A percentile compares a stretch with the other conserved stretches of the same genome.
Evolutionary conservation across 1,140 invertebrate species (phyloP).

Genomic region (Drosophila busckii): DNA sequence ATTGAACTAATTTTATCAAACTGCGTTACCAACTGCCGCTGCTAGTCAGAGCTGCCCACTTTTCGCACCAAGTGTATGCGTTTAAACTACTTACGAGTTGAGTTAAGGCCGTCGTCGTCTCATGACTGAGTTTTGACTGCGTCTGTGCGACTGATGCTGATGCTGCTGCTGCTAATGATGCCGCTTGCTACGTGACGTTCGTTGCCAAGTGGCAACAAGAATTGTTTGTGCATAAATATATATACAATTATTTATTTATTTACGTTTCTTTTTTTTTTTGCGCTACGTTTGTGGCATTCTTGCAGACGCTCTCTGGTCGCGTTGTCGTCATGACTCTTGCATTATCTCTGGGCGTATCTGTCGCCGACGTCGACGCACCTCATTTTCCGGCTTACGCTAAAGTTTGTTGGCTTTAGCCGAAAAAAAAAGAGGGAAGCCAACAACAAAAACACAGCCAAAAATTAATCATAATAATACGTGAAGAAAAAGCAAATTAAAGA

Average conservation of each 20-base stretch:
- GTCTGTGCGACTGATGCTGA: slow-evolving; percentile 23
- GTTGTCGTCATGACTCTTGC: slow-evolving; percentile 35
- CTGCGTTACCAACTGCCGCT: no score
- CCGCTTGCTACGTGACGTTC: slow-evolving; percentile 70
- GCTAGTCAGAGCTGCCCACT: no score
- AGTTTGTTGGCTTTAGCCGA: slow-evolving; percentile 24
- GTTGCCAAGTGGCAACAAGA: slow-evolving; percentile 71
- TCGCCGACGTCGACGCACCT: slow-evolving; percentile 45
- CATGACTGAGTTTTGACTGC: slow-evolving; percentile 17
- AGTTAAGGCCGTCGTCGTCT: no score
- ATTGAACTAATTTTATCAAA: no score
- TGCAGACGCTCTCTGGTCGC: slow-evolving; percentile 11
- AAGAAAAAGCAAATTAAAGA: slow-evolving; percentile 17
- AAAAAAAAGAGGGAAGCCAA: slow-evolving; percentile 4
- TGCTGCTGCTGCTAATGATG: slow-evolving; percentile 75
- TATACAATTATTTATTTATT: slow-evolving; percentile 16
- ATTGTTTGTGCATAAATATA: slow-evolving; percentile 52
- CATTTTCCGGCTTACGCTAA: slow-evolving; percentile 64
- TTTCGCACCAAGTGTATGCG: no score
- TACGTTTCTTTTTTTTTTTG: slow-evolving; percentile 15
- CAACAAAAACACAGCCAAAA: neutral
- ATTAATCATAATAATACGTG: neutral
- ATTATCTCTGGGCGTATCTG: neutral
- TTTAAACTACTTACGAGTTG: no score
- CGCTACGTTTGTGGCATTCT: slow-evolving; percentile 54